Conservation (phyloP, 2,113 vertebrate species). For the Rhinolophus sinicus region DNA sequence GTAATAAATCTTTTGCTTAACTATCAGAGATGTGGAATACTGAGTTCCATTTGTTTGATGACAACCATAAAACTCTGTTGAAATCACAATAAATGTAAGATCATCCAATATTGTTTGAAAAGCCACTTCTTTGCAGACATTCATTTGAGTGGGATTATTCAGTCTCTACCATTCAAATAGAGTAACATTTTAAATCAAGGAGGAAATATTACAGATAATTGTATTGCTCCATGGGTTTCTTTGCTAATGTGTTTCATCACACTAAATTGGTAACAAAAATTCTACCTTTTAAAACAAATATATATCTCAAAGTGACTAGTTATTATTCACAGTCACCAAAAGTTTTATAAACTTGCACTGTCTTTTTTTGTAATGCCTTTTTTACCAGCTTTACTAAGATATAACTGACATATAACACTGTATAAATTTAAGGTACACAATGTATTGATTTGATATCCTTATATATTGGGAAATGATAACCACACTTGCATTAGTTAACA, state of each 20-base stretch:
- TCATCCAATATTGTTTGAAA: background rate
- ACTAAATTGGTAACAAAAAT: conserved; percentile 2
- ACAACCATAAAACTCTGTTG: background rate
- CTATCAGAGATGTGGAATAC: background rate
- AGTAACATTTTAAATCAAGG: background rate
- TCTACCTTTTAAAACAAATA: background rate
- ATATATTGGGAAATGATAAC: background rate
- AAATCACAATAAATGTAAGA: background rate
- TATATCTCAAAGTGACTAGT: background rate
- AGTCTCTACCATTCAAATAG: background rate
- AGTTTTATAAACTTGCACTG: background rate
- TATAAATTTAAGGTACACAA: background rate
- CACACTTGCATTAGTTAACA: background rate
- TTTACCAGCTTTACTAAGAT: background rate
- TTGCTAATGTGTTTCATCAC: background rate
- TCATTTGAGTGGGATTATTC: background rate
- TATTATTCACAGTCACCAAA: background rate
- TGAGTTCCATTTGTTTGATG: background rate
- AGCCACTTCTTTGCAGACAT: background rate
- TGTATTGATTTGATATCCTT: background rate
- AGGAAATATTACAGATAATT: background rate
- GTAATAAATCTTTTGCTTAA: background rate
- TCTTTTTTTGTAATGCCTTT: background rate
- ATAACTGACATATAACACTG: background rate
- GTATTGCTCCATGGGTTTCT: background rate